Evolutionary conservation across 2,113 vertebrate species (phyloP).

Genomic region (Zeus faber): DNA sequence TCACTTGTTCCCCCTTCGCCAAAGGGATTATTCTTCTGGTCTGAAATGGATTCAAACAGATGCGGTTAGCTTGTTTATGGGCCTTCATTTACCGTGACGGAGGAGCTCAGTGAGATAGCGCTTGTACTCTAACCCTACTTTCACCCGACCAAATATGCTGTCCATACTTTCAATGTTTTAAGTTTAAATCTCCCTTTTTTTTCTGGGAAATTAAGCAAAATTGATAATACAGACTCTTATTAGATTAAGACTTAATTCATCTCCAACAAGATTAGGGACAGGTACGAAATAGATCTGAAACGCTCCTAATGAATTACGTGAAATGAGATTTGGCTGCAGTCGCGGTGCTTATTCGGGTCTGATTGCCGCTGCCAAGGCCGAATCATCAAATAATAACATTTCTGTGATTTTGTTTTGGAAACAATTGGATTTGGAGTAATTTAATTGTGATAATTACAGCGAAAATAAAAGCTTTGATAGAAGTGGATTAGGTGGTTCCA

Average conservation of each 20-base stretch:
- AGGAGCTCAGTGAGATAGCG: too few relatives aligned
- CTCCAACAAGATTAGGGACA: conserved; percentile 51
- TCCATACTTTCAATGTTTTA: not conserved
- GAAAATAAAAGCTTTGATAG: conserved; percentile 27
- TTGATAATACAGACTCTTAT: not conserved
- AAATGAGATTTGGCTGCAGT: conserved; percentile 60
- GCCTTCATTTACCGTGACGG: conserved; percentile 18
- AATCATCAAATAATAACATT: conserved; percentile 41
- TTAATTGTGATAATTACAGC: conserved; percentile 30
- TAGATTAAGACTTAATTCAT: conserved; percentile 43
- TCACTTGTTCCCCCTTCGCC: conserved; percentile 24
- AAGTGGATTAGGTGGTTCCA: conserved; percentile 17
- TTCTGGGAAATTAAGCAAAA: not conserved
- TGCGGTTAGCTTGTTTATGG: not conserved
- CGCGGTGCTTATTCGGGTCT: conserved; percentile 33
- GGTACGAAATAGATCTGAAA: conserved; percentile 45
- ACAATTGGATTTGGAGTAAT: conserved; percentile 51
- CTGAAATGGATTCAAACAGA: conserved; percentile 25
- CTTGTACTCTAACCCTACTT: too few relatives aligned
- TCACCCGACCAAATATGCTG: too few relatives aligned
- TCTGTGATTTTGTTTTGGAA: conserved; percentile 41
- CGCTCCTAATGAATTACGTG: conserved; percentile 43
- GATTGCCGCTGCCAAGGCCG: conserved; percentile 40
- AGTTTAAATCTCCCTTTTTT: not conserved
- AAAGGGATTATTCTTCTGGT: conserved; percentile 20